Conservation (phyloP, 2,888 invertebrate species). For the Drosophila dives region DNA sequence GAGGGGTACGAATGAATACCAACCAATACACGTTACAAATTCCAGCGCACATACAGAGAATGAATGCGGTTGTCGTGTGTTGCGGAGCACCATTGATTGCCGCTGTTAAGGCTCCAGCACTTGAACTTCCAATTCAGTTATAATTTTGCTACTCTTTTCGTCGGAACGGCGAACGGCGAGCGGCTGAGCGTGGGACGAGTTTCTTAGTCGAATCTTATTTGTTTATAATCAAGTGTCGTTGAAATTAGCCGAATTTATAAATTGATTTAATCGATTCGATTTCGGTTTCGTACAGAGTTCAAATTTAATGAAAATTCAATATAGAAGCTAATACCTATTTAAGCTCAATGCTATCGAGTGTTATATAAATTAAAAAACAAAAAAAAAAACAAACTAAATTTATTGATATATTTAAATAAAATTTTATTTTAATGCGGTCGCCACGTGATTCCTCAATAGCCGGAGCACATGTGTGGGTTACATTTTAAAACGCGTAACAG, state of each 20-base stretch:
- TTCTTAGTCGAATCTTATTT: conserved; percentile 39
- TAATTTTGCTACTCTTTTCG: conserved; percentile 82
- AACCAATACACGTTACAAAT: conserved; percentile 36
- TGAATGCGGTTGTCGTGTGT: conserved; percentile 59
- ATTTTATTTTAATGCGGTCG: conserved; percentile 67
- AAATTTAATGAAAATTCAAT: conserved; percentile 12
- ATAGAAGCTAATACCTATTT: not conserved
- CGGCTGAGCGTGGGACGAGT: conserved; percentile 57
- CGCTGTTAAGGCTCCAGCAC: conserved; percentile 78
- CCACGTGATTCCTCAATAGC: conserved; percentile 60
- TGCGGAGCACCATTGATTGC: conserved; percentile 35
- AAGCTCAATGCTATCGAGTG: conserved; percentile 1
- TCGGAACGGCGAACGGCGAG: conserved; percentile 71
- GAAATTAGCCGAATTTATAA: conserved; percentile 19
- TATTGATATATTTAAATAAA: conserved; percentile 14
- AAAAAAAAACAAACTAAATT: not conserved
- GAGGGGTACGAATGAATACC: conserved; percentile 39
- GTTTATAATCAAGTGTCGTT: conserved; percentile 34
- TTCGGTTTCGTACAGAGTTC: conserved; percentile 5
- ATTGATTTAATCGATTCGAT: conserved; percentile 16
- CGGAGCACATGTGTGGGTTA: conserved; percentile 95
- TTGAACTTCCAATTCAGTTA: conserved; percentile 83
- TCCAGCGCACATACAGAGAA: conserved; percentile 70
- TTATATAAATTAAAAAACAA: conserved; percentile 29
- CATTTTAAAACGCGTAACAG: conserved; percentile 98